Conservation (phyloP, 92 coral and sea anemone genomes). For the Epizoanthus scotinus region DNA sequence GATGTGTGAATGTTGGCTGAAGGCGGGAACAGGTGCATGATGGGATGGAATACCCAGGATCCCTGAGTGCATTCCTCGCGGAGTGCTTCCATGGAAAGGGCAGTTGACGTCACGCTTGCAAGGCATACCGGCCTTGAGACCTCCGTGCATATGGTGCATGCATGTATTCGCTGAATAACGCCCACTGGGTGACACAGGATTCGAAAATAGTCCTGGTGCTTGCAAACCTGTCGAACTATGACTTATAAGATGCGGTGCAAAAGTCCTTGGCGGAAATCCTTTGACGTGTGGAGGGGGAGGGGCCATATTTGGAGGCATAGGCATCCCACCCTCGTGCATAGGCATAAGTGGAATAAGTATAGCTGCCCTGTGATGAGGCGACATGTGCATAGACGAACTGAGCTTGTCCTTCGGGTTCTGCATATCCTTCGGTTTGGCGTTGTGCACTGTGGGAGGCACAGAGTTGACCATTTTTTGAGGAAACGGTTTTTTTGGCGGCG, state of each 20-base stretch:
- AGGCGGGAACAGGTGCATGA: slow-evolving; percentile 53
- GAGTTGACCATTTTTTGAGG: slow-evolving; percentile 76
- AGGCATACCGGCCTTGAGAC: slow-evolving; percentile 74
- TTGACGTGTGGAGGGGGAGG: slow-evolving; percentile 84
- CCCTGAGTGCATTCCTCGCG: slow-evolving; percentile 69
- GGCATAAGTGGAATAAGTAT: slow-evolving; percentile 87
- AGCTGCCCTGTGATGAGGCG: slow-evolving; percentile 88
- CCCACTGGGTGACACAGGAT: slow-evolving; percentile 64
- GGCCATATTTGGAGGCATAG: slow-evolving; percentile 75
- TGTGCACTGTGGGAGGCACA: slow-evolving; percentile 86
- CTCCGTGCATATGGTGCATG: slow-evolving; percentile 81
- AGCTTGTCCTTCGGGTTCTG: slow-evolving; percentile 68
- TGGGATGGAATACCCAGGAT: slow-evolving; percentile 60
- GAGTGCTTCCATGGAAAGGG: slow-evolving; percentile 91
- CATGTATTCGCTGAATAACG: slow-evolving; percentile 75
- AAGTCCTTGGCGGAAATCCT: slow-evolving; percentile 87
- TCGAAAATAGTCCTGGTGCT: slow-evolving; percentile 67
- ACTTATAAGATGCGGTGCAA: slow-evolving; percentile 94
- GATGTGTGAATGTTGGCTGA: slow-evolving; percentile 65
- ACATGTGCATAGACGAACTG: slow-evolving; percentile 72
- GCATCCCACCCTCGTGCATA: slow-evolving; percentile 87
- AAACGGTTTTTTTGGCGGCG: slow-evolving; percentile 66
- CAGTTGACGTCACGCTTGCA: slow-evolving; percentile 95
- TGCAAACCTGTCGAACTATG: slow-evolving; percentile 71
- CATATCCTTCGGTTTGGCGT: slow-evolving; percentile 24